Evolutionary conservation across 2,113 vertebrate genomes (phyloP).

Genomic region (Lamprologus speciosus): DNA sequence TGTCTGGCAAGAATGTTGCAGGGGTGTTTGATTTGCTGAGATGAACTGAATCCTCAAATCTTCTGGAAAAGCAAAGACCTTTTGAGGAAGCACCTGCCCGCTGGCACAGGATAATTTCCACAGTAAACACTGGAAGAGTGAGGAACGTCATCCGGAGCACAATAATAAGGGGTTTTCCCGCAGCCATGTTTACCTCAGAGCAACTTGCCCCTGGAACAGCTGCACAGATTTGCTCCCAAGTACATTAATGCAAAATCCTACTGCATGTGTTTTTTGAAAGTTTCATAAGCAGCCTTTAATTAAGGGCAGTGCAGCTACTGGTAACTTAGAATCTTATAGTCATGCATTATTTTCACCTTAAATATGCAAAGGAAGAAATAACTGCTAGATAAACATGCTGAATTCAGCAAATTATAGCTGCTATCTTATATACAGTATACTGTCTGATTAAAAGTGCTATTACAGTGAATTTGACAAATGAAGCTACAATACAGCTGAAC

Average conservation of each 20-base stretch:
- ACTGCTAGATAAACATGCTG: not conserved
- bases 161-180: conserved; percentile 71
- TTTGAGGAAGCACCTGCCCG: conserved; percentile 75
- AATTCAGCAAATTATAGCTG: not conserved
- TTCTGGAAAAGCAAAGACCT: conserved; percentile 51
- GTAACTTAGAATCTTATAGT: not conserved
- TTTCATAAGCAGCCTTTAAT: conserved; percentile 20
- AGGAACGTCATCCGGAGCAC: conserved; percentile 67
- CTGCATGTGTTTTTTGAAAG: conserved; percentile 15
- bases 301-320: not conserved
- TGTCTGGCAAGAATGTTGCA: not conserved
- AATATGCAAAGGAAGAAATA: not conserved
- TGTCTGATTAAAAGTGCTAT: not conserved
- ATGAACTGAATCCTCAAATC: conserved; percentile 23
- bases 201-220: conserved; percentile 54
- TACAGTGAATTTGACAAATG: not conserved
- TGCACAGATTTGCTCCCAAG: conserved; percentile 35
- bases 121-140: conserved; percentile 65
- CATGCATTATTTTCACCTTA: not conserved
- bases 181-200: conserved; percentile 64
- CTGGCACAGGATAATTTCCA: conserved; percentile 66
- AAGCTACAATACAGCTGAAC: not conserved
- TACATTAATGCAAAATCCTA: not conserved
- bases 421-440: not conserved
- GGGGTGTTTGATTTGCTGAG: not conserved